A percentile compares a stretch with the other conserved stretches of the same genome.
Evolutionary conservation across 2,113 vertebrate species (phyloP).

Genomic region (Poecilia latipinna): DNA sequence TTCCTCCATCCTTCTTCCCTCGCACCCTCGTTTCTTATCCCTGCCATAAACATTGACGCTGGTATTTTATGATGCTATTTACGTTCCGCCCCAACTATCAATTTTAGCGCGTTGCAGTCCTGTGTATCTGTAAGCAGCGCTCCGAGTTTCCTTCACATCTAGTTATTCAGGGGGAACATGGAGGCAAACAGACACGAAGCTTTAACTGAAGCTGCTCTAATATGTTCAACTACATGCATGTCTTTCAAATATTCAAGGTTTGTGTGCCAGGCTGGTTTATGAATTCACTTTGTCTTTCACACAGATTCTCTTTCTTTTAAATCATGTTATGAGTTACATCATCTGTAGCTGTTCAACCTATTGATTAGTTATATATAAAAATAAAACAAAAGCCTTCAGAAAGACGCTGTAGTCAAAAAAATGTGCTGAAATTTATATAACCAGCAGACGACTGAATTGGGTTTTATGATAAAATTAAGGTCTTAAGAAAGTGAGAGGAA

Average conservation of each 20-base stretch:
- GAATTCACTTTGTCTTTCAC: too few relatives aligned
- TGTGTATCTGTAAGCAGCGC: slow-evolving; percentile 39
- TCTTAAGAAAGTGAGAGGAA: neutral
- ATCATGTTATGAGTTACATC: too few relatives aligned
- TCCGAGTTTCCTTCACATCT: slow-evolving; percentile 36
- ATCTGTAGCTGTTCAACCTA: neutral
- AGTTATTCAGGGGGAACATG: slow-evolving; percentile 23
- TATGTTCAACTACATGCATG: neutral
- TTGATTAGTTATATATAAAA: neutral
- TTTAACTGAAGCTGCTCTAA: neutral
- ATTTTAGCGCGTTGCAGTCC: slow-evolving; percentile 45
- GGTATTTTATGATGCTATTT: slow-evolving; percentile 45
- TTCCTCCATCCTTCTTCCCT: slow-evolving; percentile 2
- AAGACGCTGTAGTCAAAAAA: neutral
- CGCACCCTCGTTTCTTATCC: slow-evolving; percentile 31
- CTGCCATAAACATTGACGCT: slow-evolving; percentile 46
- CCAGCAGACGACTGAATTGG: neutral
- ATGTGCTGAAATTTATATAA: neutral
- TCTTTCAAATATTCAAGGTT: neutral
- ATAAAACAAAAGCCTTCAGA: neutral
- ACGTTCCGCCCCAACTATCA: slow-evolving; percentile 37
- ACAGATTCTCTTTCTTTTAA: too few relatives aligned
- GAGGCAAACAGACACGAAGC: slow-evolving; percentile 2
- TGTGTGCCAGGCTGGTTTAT: neutral
- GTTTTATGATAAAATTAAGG: too few relatives aligned